A percentile compares a stretch with the other conserved stretches of the same genome.
Conservation (phyloP, 2,888 invertebrate species). For the Dryomyza anilis region DNA sequence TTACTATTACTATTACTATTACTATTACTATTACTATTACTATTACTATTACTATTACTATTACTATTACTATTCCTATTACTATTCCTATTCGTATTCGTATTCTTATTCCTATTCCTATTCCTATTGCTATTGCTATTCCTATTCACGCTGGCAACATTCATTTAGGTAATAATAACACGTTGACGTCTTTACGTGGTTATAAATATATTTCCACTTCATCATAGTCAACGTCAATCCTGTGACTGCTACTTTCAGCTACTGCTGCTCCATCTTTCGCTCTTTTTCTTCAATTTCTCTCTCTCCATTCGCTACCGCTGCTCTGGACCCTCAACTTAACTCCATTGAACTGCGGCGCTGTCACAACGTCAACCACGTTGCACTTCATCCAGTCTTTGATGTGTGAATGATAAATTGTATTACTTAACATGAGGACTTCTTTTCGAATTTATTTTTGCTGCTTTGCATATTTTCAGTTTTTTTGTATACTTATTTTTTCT, state of each 20-base stretch:
- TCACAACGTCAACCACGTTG: not conserved
- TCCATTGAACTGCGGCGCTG: constrained; percentile 1
- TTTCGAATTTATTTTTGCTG: not conserved
- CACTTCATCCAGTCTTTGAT: constrained; percentile 25
- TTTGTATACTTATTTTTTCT: not conserved
- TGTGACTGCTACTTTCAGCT: not conserved
- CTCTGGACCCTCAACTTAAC: not conserved
- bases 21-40: not conserved
- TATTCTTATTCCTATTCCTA: too few relatives aligned
- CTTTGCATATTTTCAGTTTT: not conserved
- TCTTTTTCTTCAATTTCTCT: not conserved
- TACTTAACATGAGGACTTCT: constrained; percentile 26
- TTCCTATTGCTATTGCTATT: not conserved
- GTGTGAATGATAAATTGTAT: constrained; percentile 36
- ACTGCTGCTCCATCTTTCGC: not conserved
- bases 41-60: not conserved
- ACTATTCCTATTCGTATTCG: not conserved
- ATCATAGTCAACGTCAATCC: constrained; percentile 12
- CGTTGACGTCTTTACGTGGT: not conserved
- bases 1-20: not conserved
- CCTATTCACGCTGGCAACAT: not conserved
- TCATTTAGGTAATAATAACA: too few relatives aligned
- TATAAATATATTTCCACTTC: constrained; percentile 12
- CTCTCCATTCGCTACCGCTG: not conserved
- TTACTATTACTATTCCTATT: not conserved